Percentiles rank a stretch among this genome's conserved stretches.
Conservation (phyloP, 2,113 vertebrate genomes). For the Vireo altiloquus region DNA sequence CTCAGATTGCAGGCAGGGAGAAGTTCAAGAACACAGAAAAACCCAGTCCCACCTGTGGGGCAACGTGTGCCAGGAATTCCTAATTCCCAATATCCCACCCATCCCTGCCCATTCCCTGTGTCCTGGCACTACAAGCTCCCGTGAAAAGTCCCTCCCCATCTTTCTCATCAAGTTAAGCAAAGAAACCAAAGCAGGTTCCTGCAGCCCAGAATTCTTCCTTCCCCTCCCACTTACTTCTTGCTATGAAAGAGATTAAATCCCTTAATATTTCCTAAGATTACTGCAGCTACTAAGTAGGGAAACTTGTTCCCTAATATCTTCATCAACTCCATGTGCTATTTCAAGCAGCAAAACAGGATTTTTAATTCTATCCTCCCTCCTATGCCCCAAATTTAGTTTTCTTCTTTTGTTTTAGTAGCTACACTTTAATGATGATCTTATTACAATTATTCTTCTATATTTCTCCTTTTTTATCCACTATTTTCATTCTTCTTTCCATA, state of each 20-base stretch:
- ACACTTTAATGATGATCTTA: background rate
- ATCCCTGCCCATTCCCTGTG: background rate
- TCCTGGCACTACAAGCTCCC: background rate
- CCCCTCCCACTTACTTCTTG: background rate
- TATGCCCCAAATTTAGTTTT: background rate
- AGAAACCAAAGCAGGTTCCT: background rate
- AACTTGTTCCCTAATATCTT: background rate
- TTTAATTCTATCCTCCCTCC: background rate
- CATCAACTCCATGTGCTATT: background rate
- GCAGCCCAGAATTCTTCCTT: background rate
- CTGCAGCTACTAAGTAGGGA: background rate
- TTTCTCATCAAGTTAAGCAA: background rate
- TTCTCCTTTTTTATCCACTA: background rate
- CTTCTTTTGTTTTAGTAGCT: background rate
- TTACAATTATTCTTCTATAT: background rate
- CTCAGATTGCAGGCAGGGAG: background rate
- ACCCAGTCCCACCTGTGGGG: too few relatives aligned
- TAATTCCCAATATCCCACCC: background rate
- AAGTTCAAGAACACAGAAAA: background rate
- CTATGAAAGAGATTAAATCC: background rate
- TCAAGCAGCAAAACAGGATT: background rate
- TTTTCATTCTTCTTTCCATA: background rate
- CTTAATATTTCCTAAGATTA: background rate
- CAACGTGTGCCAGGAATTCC: background rate
- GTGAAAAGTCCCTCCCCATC: background rate